A percentile compares a stretch with the other conserved stretches of the same genome.
Conservation (phyloP, 1,140 invertebrate species). For the Saccostrea cuccullata region DNA sequence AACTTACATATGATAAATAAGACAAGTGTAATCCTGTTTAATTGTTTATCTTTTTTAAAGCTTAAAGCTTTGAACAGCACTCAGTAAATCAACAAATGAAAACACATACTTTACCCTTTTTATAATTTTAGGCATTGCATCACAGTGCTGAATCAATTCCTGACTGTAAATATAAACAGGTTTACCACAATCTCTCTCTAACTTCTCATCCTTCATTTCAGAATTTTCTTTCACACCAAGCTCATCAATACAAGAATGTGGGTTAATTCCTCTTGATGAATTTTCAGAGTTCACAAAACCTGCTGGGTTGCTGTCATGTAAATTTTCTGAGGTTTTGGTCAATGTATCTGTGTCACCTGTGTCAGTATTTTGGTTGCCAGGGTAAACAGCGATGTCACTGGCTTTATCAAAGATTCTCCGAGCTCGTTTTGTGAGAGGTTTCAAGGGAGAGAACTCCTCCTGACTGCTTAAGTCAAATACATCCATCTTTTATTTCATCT, state of each 20-base stretch:
- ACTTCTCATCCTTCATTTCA: neutral
- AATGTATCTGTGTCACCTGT: neutral
- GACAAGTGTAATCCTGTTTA: neutral
- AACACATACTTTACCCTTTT: slow-evolving; percentile 54
- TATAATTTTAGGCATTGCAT: slow-evolving; percentile 65
- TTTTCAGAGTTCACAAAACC: neutral
- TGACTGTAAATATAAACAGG: slow-evolving; percentile 65
- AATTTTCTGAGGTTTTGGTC: neutral
- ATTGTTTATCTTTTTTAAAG: too few relatives aligned
- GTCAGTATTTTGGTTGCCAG: neutral
- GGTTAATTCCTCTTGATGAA: neutral
- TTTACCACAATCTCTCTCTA: slow-evolving; percentile 38
- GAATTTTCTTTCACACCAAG: neutral
- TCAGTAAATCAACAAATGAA: neutral
- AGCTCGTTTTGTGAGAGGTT: neutral
- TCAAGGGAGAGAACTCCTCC: slow-evolving; percentile 5
- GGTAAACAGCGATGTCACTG: neutral
- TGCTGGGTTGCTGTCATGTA: neutral
- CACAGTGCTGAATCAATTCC: slow-evolving; percentile 60
- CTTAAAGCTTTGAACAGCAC: too few relatives aligned
- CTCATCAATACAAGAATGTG: too few relatives aligned
- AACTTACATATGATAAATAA: neutral
- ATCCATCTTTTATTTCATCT: neutral
- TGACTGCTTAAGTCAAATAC: neutral
- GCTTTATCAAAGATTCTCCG: neutral